These are phyloP conservation scores for Laticauda laticaudata DNA, from an alignment of 2,113 vertebrate genomes.

Conservation along the genomic window DNA sequence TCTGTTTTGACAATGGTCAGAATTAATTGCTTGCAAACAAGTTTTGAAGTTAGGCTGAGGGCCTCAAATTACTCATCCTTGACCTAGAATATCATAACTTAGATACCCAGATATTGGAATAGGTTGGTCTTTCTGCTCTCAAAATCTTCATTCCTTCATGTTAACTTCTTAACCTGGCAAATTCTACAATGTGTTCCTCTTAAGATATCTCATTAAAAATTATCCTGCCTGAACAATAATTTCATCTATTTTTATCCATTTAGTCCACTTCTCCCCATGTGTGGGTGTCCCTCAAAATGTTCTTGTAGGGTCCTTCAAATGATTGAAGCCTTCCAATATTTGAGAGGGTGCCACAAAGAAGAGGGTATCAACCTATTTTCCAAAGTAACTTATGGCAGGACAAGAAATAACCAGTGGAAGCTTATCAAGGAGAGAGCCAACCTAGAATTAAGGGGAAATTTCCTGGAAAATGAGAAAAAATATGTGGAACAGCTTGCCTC, in stretches of 20 bases:
- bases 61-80: background rate
- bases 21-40: background rate
- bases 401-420: background rate
- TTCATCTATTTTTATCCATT: constrained; percentile 44
- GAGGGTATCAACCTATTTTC: too few relatives aligned
- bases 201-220: constrained; percentile 43
- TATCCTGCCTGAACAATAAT: constrained; percentile 42
- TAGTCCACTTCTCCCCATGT: background rate
- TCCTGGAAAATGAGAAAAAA: background rate
- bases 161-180: constrained; percentile 51
- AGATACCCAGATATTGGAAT: background rate
- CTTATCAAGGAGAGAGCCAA: background rate
- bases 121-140: constrained; percentile 39
- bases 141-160: constrained; percentile 45
- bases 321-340: background rate
- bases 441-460: background rate
- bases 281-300: constrained; percentile 36
- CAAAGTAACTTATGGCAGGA: background rate
- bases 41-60: background rate
- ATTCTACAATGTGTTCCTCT: constrained; percentile 30
- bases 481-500: background rate
- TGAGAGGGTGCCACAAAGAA: background rate
- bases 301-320: constrained; percentile 43
- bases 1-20: background rate
- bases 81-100: background rate